Conservation (phyloP, 2,113 vertebrate genomes). For the Apeltes quadracus region DNA sequence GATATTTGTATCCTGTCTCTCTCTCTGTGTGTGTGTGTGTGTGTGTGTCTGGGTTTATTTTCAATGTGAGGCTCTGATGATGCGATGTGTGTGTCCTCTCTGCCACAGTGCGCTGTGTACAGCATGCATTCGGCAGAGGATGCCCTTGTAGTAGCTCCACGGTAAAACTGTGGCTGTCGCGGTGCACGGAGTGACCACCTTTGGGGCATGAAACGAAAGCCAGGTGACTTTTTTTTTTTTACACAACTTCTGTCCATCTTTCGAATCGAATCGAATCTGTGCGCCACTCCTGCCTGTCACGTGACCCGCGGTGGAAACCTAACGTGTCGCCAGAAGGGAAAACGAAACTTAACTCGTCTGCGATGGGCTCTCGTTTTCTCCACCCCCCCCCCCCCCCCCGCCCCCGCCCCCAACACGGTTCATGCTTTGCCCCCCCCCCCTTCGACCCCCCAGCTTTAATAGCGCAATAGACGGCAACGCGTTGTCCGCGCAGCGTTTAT, state of each 20-base stretch:
- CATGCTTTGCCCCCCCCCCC: no score
- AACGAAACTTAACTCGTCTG: slow-evolving; percentile 64
- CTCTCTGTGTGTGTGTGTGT: no score
- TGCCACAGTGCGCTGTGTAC: not conserved
- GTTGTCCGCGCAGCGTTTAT: not conserved
- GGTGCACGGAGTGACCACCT: not conserved
- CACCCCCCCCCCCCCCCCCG: no score
- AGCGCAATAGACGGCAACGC: not conserved
- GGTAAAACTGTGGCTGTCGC: not conserved
- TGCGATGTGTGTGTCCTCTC: slow-evolving; percentile 33
- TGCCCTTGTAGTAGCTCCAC: slow-evolving; percentile 27
- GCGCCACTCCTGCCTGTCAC: slow-evolving; percentile 28
- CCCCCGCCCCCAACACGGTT: not conserved
- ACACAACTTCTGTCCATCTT: not conserved
- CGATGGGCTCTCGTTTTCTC: not conserved
- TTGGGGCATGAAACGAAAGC: not conserved
- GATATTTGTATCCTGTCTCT: slow-evolving; percentile 28
- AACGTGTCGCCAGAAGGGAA: slow-evolving; percentile 62
- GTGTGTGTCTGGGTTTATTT: slow-evolving; percentile 18
- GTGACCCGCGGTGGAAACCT: slow-evolving; percentile 53
- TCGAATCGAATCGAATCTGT: not conserved
- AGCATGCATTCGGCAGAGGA: slow-evolving; percentile 6
- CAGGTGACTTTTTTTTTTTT: not conserved
- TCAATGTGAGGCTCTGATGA: slow-evolving; percentile 41
- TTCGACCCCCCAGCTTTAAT: not conserved